Base-by-base conservation (phyloP, 1,140 invertebrate genomes). In the Pemphigus obesinymphae region DNA sequence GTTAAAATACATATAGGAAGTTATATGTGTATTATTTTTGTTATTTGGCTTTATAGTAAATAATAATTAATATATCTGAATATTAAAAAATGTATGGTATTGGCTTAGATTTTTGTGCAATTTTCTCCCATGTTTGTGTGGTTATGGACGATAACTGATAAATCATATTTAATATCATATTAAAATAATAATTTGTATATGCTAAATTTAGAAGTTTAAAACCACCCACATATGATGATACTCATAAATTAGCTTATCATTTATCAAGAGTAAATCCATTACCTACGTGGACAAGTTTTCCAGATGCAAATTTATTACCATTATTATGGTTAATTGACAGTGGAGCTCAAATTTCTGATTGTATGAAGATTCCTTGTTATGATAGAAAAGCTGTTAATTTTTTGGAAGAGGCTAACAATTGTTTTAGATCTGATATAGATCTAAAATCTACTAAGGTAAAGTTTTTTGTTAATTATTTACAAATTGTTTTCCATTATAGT, bases 221-320 rank as follows among this genome's bases (percentile, higher is more conserved):
- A 31, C 53, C 55, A 1, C 34, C 34, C 11, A 29, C 6, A 20
- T 45, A 26, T 61, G 76, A 80, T 8, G 76, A 63, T 17, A 29
- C 15, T 29, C 76, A 80, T 43, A 80, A 26, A 29, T 61, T 80
- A 29, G 76, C 76, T 5, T 80, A 63, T 5, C 76, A 80, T n/a
- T 63, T 80, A 43, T 80, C 76, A 13, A 80, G 76, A 80, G 34
- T 80, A 45, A 80, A 63, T 31, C 76, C 76, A 80, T 80, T 80
- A 29, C 53, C 76, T 8, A 40, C 23, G 29, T 80, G 76, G 76
- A 43, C 76, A 80, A 61, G 58, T 31, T 80, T 80, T 61, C 63
- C 55, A 8, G 76, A 80, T 10, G 15, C 76, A 17, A 63, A 80
- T 80, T 40, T 80, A 43, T 43, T 80, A 8, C 55, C 76, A 29